Conservation (phyloP, 2,888 invertebrate genomes). For the Hyposoter dolosus region DNA sequence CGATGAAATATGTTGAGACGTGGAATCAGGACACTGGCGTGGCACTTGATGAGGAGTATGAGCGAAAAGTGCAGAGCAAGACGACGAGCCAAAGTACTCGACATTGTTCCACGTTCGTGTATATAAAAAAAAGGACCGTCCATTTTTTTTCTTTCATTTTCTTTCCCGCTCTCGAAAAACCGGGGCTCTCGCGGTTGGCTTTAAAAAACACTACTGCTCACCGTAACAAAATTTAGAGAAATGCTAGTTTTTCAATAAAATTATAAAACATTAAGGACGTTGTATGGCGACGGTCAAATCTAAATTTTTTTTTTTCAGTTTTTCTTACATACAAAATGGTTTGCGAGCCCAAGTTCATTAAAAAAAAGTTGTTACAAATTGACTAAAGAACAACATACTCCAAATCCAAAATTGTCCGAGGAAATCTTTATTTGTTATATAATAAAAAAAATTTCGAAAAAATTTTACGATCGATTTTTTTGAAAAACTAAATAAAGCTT, state of each 20-base stretch:
- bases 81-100: conserved; percentile 33
- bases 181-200: conserved; percentile 25
- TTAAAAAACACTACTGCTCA: conserved; percentile 25
- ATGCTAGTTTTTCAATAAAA: background rate
- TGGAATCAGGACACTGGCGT: conserved; percentile 22
- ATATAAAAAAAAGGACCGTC: conserved; percentile 13
- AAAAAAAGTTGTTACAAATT: too few relatives aligned
- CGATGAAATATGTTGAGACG: background rate
- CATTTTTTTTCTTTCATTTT: background rate
- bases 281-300: too few relatives aligned
- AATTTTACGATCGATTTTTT: too few relatives aligned
- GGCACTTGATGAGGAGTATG: conserved; percentile 27
- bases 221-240: conserved; percentile 6
- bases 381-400: too few relatives aligned
- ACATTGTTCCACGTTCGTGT: conserved; percentile 43
- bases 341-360: too few relatives aligned
- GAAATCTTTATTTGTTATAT: too few relatives aligned
- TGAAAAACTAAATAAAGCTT: too few relatives aligned
- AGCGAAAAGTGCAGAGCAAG: conserved; percentile 16
- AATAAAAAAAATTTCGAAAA: too few relatives aligned
- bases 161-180: background rate
- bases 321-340: too few relatives aligned
- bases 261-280: background rate
- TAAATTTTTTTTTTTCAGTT: too few relatives aligned
- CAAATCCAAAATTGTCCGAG: too few relatives aligned